phyloP scores from a whole-genome alignment of 2,888 invertebrate species.

The Neria commutata region DNA sequence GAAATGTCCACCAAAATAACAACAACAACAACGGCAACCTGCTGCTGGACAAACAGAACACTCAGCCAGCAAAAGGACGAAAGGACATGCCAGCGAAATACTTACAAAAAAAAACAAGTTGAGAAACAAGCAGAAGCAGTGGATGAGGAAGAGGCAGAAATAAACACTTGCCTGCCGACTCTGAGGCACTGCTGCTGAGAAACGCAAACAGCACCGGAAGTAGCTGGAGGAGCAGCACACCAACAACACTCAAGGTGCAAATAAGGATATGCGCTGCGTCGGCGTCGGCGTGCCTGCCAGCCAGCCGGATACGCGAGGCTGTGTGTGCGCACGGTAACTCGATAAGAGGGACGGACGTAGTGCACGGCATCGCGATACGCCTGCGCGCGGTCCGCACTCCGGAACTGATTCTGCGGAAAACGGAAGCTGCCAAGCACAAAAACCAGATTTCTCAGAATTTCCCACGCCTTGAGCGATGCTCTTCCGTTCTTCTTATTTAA shows the following conservation, averaged over 20 bases:
- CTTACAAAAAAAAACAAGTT: slow-evolving; percentile 8
- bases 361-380: neutral
- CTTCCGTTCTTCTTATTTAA: neutral
- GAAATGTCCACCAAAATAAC: slow-evolving; percentile 32
- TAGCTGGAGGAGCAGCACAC: slow-evolving; percentile 10
- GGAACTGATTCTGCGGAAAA: slow-evolving; percentile 19
- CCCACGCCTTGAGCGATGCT: slow-evolving; percentile 31
- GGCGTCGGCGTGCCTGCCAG: neutral
- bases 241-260: slow-evolving; percentile 33
- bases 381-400: neutral
- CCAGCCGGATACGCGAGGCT: neutral
- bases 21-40: slow-evolving; percentile 3
- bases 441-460: slow-evolving; percentile 35
- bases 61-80: slow-evolving; percentile 7
- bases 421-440: slow-evolving; percentile 27
- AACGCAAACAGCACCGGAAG: slow-evolving; percentile 34
- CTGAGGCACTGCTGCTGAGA: slow-evolving; percentile 16
- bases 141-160: slow-evolving; percentile 16
- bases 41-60: slow-evolving; percentile 6
- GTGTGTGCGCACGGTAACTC: neutral
- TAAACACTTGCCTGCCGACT: too few relatives aligned
- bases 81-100: slow-evolving; percentile 15
- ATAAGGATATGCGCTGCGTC: slow-evolving; percentile 28
- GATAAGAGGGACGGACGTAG: neutral
- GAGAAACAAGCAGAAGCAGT: slow-evolving; percentile 26